These are phyloP conservation scores for Yponomeuta cagnagella DNA, from an alignment of 2,888 invertebrate species.

Conservation along the genomic window DNA sequence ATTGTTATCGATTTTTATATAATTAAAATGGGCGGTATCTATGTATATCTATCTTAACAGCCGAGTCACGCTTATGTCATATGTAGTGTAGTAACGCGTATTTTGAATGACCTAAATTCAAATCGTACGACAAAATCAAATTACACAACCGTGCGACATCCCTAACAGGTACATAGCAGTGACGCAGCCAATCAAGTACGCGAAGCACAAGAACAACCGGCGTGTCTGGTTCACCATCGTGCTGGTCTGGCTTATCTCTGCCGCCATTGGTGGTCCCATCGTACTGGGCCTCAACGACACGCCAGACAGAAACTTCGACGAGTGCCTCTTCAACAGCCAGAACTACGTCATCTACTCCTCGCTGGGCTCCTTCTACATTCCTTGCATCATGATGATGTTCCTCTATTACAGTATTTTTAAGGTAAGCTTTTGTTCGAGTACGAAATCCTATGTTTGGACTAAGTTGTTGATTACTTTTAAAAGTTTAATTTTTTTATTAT, in stretches of 20 bases:
- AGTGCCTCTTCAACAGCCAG: conserved; percentile 97
- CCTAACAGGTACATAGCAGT: conserved; percentile 95
- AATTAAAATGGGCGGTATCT: too few species aligned
- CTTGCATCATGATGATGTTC: conserved; percentile 98
- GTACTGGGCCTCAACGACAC: conserved; percentile 97
- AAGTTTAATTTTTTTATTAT: too few species aligned
- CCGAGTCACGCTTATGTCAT: too few species aligned
- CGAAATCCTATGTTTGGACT: too few species aligned
- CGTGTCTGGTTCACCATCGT: conserved; percentile 96
- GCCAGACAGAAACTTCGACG: conserved; percentile 86
- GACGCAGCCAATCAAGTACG: conserved; percentile 98
- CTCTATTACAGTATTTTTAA: conserved; percentile 98
- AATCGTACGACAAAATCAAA: too few species aligned
- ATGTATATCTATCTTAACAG: too few species aligned
- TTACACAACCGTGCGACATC: not conserved
- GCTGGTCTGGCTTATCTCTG: conserved; percentile 94
- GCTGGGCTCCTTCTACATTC: conserved; percentile 98
- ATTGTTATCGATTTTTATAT: too few species aligned
- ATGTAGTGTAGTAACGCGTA: too few species aligned
- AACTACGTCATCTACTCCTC: conserved; percentile 99
- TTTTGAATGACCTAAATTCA: too few species aligned
- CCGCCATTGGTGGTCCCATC: conserved; percentile 96
- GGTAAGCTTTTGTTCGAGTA: conserved; percentile 71
- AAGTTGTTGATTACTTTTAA: too few species aligned
- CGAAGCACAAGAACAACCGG: conserved; percentile 97